phyloP scores from a whole-genome alignment of 2,113 vertebrate genomes.

The Orthonyx spaldingii region DNA sequence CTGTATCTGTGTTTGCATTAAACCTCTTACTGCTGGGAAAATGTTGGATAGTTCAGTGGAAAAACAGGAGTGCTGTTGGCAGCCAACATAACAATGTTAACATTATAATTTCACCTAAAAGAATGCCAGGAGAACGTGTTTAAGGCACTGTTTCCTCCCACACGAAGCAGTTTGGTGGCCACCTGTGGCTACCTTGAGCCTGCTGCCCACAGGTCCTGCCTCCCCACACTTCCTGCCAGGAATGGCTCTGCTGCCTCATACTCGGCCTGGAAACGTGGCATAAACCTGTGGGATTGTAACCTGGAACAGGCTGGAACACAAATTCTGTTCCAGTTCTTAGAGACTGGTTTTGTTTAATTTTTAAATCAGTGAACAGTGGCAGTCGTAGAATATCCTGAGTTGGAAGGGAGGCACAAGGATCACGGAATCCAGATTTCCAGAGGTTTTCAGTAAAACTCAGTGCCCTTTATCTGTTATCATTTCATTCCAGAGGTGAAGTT shows the following conservation, averaged over 20 bases:
- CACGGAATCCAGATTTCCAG: not conserved
- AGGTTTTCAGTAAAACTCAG: not conserved
- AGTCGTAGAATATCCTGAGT: not conserved
- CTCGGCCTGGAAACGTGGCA: fast-evolving
- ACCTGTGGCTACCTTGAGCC: not conserved
- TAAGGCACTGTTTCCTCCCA: not conserved
- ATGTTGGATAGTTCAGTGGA: not conserved
- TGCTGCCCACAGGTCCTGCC: not conserved
- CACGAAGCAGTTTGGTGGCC: not conserved
- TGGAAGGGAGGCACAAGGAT: not conserved
- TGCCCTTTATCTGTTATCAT: fast-evolving
- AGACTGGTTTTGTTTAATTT: not conserved
- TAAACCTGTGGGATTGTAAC: not conserved
- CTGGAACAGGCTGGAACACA: not conserved
- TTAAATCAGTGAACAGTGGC: fast-evolving
- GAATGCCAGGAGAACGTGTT: fast-evolving
- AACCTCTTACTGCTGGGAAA: not conserved
- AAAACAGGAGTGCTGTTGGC: not conserved
- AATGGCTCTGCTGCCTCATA: not conserved
- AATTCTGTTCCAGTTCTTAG: not conserved
- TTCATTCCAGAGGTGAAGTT: constrained; percentile 77
- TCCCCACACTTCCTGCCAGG: not conserved
- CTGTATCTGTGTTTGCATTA: not conserved
- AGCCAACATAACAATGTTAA: not conserved
- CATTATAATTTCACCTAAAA: not conserved